These are phyloP conservation scores for Germaria angustata DNA, from an alignment of 2,888 invertebrate genomes.

Conservation along the genomic window DNA sequence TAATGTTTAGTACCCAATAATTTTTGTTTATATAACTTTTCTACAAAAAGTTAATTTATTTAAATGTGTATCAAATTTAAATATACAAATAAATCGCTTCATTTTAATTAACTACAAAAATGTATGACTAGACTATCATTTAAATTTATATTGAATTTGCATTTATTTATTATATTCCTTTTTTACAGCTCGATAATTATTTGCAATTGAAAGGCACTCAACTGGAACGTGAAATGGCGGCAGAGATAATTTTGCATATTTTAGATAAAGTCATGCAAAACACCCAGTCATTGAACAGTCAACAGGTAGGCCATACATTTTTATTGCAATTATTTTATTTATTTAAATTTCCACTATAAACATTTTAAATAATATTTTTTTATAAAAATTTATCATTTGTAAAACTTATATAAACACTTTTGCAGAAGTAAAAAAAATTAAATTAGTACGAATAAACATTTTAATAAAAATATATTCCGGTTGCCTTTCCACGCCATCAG, in stretches of 20 bases:
- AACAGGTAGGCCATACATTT: slow-evolving; percentile 82
- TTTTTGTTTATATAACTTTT: no score
- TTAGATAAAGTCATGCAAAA: slow-evolving; percentile 85
- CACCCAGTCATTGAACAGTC: slow-evolving; percentile 85
- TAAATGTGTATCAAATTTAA: no score
- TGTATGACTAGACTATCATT: background rate
- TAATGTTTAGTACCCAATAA: no score
- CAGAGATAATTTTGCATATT: slow-evolving; percentile 83
- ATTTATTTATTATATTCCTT: background rate
- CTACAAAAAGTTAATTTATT: no score
- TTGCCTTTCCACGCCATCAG: background rate
- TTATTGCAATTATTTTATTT: background rate
- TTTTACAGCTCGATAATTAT: slow-evolving; percentile 79
- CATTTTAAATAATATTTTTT: slow-evolving; percentile 4
- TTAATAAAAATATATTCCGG: slow-evolving; percentile 1
- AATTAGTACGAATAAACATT: slow-evolving; percentile 16
- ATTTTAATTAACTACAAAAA: background rate
- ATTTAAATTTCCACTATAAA: no score
- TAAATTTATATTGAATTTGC: slow-evolving; percentile 4
- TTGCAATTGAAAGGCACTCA: slow-evolving; percentile 79
- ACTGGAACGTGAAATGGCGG: slow-evolving; percentile 81
- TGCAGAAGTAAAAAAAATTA: background rate
- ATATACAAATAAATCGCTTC: background rate
- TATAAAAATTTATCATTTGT: slow-evolving; percentile 1
- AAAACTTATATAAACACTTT: slow-evolving; percentile 12